phyloP scores from a whole-genome alignment of 2,797 vertebrate species.

The Carduelis carduelis region DNA sequence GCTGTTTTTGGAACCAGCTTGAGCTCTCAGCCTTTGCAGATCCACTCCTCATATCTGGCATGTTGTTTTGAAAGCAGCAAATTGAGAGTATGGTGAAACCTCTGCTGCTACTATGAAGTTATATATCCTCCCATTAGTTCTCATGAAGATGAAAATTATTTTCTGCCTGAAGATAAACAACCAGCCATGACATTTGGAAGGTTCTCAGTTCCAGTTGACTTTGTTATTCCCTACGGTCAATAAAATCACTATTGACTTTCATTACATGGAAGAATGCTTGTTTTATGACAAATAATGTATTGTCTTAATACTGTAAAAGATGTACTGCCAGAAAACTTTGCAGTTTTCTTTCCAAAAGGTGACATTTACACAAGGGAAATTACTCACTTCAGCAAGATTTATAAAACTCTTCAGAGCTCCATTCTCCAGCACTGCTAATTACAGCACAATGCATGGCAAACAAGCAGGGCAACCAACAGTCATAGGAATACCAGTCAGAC shows the following conservation, averaged over 20 bases:
- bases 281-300: not conserved
- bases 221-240: not conserved
- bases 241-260: not conserved
- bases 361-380: conserved; percentile 23
- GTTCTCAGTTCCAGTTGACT: not conserved
- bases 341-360: conserved; percentile 33
- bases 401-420: not conserved
- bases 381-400: conserved; percentile 33
- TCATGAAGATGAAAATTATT: not conserved
- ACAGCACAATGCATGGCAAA: conserved; percentile 7
- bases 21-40: not conserved
- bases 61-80: not conserved
- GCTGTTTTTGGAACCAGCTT: not conserved
- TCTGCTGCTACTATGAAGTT: not conserved
- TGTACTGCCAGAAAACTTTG: not conserved
- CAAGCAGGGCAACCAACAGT: not conserved
- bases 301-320: conserved; percentile 18
- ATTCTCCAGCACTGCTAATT: not conserved
- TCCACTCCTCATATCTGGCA: not conserved
- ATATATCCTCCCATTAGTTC: not conserved
- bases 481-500: not conserved
- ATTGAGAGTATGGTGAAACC: not conserved
- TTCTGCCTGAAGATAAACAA: not conserved
- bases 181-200: not conserved
- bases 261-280: not conserved